Evolutionary conservation across 2,797 vertebrate genomes (phyloP).

Genomic region (Pseudochirops cupreus): DNA sequence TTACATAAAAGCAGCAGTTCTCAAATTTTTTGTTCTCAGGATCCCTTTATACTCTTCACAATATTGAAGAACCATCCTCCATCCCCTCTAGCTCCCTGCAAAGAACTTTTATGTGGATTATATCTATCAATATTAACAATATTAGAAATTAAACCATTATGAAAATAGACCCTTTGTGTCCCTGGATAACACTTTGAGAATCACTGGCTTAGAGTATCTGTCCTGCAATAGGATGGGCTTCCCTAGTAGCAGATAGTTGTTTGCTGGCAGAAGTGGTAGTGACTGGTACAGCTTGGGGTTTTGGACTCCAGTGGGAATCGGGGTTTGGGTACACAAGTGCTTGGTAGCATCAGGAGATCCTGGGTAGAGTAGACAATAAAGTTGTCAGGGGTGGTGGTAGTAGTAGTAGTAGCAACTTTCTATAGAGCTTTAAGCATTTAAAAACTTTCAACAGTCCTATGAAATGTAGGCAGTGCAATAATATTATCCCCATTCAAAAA

Average conservation of each 20-base stretch:
- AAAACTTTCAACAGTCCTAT: background rate
- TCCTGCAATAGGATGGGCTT: background rate
- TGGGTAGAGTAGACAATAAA: background rate
- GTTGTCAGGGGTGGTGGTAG: background rate
- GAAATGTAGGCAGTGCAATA: background rate
- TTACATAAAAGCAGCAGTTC: background rate
- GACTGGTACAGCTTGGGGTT: background rate
- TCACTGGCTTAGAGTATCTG: background rate
- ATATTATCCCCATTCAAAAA: background rate
- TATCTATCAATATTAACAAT: background rate
- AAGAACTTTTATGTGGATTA: background rate
- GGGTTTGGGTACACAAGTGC: background rate
- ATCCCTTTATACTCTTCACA: background rate
- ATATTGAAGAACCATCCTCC: background rate
- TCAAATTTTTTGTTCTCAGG: background rate
- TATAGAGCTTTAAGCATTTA: background rate
- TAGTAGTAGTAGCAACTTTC: background rate
- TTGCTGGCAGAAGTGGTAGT: background rate
- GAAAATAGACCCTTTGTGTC: background rate
- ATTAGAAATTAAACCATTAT: background rate
- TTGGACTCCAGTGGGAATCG: background rate
- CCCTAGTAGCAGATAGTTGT: background rate
- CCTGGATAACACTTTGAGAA: background rate
- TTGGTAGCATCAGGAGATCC: background rate
- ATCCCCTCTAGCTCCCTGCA: too few species aligned